Percentiles rank a stretch among this genome's conserved stretches.
phyloP scores from a whole-genome alignment of 35 echinoderm and acorn worm genomes.

The Hemicentrotus pulcherrimus region DNA sequence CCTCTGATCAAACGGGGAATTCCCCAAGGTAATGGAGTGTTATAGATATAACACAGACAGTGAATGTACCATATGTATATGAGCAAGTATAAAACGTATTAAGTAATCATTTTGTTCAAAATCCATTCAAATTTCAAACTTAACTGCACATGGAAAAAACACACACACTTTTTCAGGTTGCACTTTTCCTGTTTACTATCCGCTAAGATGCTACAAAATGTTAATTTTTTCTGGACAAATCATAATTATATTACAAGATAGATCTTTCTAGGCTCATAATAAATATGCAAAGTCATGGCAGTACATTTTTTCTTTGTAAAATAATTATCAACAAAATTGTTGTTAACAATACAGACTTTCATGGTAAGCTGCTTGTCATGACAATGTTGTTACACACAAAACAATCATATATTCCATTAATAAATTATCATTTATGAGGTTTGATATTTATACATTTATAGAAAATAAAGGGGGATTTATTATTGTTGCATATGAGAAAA shows the following conservation, averaged over 20 bases:
- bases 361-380: background rate
- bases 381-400: background rate
- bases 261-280: background rate
- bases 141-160: background rate
- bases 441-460: background rate
- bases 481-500: no score
- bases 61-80: background rate
- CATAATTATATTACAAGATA: no score
- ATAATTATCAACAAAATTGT: background rate
- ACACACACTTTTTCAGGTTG: slow-evolving; percentile 1
- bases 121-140: background rate
- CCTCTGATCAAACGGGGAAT: background rate
- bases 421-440: background rate
- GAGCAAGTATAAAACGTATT: no score
- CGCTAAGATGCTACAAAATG: no score
- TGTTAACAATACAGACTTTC: background rate
- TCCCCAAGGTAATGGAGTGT: background rate
- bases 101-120: background rate
- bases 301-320: background rate
- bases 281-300: background rate
- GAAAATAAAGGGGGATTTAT: background rate
- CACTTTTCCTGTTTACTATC: background rate
- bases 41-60: background rate
- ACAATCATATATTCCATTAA: background rate
- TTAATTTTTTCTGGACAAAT: no score